phyloP scores from a whole-genome alignment of 2,113 vertebrate species.

The Tor tambroides region DNA sequence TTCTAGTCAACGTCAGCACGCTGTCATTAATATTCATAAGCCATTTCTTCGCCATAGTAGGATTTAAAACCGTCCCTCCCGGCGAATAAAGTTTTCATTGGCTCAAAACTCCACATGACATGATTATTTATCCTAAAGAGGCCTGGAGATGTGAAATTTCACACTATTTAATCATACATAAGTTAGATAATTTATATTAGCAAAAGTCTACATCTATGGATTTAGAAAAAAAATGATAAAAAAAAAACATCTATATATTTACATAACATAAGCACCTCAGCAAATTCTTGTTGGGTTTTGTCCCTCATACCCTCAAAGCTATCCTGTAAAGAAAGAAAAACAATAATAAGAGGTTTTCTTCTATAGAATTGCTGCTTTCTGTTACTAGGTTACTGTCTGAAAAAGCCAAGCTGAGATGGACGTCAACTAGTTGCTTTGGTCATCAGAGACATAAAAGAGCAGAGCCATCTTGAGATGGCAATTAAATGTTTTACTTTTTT shows the following conservation, averaged over 20 bases:
- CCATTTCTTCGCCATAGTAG: neutral
- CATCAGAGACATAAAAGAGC: neutral
- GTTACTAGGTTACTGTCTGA: neutral
- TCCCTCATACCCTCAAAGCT: neutral
- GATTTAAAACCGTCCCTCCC: neutral
- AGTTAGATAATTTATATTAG: too few species aligned
- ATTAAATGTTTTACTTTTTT: neutral
- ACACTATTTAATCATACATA: neutral
- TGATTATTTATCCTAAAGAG: neutral
- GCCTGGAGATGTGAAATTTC: neutral
- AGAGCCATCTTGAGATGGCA: neutral
- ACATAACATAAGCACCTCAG: neutral
- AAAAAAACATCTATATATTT: too few species aligned
- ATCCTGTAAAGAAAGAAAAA: neutral
- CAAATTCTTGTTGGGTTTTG: neutral
- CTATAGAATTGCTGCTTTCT: neutral
- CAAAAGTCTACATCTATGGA: too few species aligned
- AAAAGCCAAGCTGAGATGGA: neutral
- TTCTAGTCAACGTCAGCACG: neutral
- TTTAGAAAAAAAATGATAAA: too few species aligned
- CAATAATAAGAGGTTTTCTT: neutral
- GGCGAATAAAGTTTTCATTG: constrained; percentile 44
- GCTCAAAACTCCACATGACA: constrained; percentile 49
- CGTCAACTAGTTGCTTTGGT: neutral
- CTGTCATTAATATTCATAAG: neutral